Evolutionary conservation across 2,797 vertebrate species (phyloP), one percentile per base, ranked within the genome.

Genomic region (Falco berigora): DNA sequence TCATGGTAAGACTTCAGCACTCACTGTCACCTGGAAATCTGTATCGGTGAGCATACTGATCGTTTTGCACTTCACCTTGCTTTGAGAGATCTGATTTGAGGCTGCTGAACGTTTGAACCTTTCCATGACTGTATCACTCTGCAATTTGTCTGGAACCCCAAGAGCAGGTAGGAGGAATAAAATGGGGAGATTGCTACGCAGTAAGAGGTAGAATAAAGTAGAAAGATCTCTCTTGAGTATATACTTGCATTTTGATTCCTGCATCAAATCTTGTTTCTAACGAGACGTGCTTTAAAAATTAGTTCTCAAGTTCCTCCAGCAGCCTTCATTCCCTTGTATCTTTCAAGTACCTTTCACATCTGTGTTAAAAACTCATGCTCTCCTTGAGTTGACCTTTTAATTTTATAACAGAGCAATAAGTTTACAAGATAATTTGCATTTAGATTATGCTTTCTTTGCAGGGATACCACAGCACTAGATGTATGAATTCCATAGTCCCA

Each of bases 341-440:
- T 86, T 90, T 93, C 68, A 72, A 80, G 56, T 20, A 88, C 10
- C 34, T 83, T 76, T 81, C 42, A 69, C 30, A 86, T 50, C 50
- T 84, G 8, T 68, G 95, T 87, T 66, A 76, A 94, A 95, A 89
- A 58, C 15, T 14, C 44, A 78, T 56, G n/a, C 5, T 92, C 32
- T 89, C 72, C 64, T 82, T 92, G 52, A 75, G 17, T 72, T 0
- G 0, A 85, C 23, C 42, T 95, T 67, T 84, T 73, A 55, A 76
- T 84, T 96, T 93, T 78, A 78, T 66, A 73, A 88, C 42, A 49
- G 55, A 91, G 34, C 53, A 95, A 47, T 63, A 93, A 77, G 20
- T 47, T 88, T 88, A 88, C 71, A 67, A 86, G 34, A 64, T 74
- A 79, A 88, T 96, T 93, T 89, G 49, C 92, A 95, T 94, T 96